Conservation (phyloP, 92 coral and sea anemone genomes). For the Meandrina meandrites region DNA sequence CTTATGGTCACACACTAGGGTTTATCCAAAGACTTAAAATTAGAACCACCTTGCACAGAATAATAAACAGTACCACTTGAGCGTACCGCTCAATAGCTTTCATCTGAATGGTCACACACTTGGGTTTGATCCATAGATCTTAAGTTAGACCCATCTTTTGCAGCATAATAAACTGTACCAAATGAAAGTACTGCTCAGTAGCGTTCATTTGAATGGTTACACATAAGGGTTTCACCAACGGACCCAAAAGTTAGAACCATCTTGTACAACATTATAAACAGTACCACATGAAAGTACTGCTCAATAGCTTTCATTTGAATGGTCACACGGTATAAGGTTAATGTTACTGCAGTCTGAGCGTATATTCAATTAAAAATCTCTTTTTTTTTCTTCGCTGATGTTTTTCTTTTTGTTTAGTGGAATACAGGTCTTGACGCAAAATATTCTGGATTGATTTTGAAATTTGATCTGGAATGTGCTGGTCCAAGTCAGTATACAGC, state of each 20-base stretch:
- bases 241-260: background rate
- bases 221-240: background rate
- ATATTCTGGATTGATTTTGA: constrained; percentile 28
- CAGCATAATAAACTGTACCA: background rate
- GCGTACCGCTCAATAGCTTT: background rate
- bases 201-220: constrained; percentile 1
- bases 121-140: background rate
- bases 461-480: background rate
- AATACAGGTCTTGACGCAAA: constrained; percentile 13
- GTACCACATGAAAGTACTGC: background rate
- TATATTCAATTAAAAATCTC: too few species aligned
- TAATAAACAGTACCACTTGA: background rate
- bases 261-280: background rate
- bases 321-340: background rate
- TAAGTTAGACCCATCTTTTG: background rate
- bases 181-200: background rate
- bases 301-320: background rate
- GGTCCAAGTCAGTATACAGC: background rate
- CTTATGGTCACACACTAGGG: too few species aligned
- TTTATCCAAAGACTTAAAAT: too few species aligned
- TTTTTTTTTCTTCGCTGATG: background rate
- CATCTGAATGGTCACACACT: background rate
- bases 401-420: constrained; percentile 13
- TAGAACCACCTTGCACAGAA: too few species aligned
- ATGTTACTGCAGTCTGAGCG: background rate